Conservation (phyloP, 2,888 invertebrate genomes). For the Polydrusus pterygomalis region DNA sequence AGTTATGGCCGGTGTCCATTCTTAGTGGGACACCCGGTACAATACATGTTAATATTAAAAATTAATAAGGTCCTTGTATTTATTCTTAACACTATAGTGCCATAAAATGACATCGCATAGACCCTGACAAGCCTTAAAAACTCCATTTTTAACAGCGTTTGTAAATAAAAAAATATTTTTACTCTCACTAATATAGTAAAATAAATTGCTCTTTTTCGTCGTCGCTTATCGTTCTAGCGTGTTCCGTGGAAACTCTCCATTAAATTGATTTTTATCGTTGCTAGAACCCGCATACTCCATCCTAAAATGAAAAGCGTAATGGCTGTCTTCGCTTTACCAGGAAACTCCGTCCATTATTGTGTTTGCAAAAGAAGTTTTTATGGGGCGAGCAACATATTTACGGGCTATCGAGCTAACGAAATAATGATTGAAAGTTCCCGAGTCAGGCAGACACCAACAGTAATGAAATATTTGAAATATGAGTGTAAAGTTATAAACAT, state of each 20-base stretch:
- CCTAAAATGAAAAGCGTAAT: slow-evolving; percentile 30
- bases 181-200: too few species aligned
- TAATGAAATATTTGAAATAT: background rate
- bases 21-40: too few species aligned
- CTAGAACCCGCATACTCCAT: slow-evolving; percentile 5
- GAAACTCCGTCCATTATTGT: slow-evolving; percentile 30
- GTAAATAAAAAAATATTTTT: too few species aligned
- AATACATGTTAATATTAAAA: too few species aligned
- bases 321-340: slow-evolving; percentile 17
- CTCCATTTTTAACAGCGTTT: too few species aligned
- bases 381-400: slow-evolving; percentile 15
- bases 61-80: too few species aligned
- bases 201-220: too few species aligned
- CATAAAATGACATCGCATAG: too few species aligned
- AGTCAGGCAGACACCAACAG: slow-evolving; percentile 1
- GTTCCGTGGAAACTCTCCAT: slow-evolving; percentile 9
- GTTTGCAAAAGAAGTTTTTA: slow-evolving; percentile 22
- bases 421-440: background rate
- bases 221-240: slow-evolving; percentile 2
- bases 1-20: too few species aligned
- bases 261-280: slow-evolving; percentile 37
- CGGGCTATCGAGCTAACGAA: slow-evolving; percentile 11
- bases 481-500: too few species aligned
- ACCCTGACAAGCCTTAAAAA: too few species aligned
- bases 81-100: too few species aligned